A percentile compares a stretch with the other conserved stretches of the same genome.
Conservation (phyloP, 2,888 invertebrate genomes). For the Drosophila seclusa region DNA sequence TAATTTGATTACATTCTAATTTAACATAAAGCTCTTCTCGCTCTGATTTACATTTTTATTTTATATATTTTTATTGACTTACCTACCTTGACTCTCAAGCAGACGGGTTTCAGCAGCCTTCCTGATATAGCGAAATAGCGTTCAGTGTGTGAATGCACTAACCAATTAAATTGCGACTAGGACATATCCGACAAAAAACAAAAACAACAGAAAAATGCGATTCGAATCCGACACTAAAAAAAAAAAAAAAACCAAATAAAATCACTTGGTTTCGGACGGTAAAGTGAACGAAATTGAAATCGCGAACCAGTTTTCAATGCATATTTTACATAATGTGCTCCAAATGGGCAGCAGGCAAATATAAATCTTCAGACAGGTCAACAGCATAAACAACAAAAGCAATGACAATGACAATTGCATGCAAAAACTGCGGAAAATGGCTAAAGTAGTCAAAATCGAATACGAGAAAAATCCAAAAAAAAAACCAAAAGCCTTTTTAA, state of each 20-base stretch:
- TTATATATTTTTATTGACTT: background rate
- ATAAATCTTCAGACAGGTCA: slow-evolving; percentile 66
- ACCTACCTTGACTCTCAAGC: slow-evolving; percentile 19
- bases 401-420: slow-evolving; percentile 79
- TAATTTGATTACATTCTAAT: slow-evolving; percentile 1
- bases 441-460: slow-evolving; percentile 39
- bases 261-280: slow-evolving; percentile 22
- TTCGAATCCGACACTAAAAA: slow-evolving; percentile 39
- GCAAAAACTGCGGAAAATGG: slow-evolving; percentile 76
- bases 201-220: slow-evolving; percentile 39
- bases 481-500: slow-evolving; percentile 5
- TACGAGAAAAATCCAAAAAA: background rate
- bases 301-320: slow-evolving; percentile 67
- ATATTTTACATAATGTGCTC: slow-evolving; percentile 75
- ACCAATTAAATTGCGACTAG: slow-evolving; percentile 72
- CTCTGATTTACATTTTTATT: background rate
- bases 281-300: slow-evolving; percentile 45
- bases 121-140: slow-evolving; percentile 21
- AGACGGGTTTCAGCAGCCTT: slow-evolving; percentile 36
- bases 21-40: background rate
- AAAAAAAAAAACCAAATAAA: slow-evolving; percentile 8
- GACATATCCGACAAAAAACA: slow-evolving; percentile 41
- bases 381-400: slow-evolving; percentile 58
- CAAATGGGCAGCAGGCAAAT: slow-evolving; percentile 73
- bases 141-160: slow-evolving; percentile 43